Percentiles rank a stretch among this genome's conserved stretches.
phyloP scores from a whole-genome alignment of 1,140 invertebrate genomes.

The Drosophila ohnishii region DNA sequence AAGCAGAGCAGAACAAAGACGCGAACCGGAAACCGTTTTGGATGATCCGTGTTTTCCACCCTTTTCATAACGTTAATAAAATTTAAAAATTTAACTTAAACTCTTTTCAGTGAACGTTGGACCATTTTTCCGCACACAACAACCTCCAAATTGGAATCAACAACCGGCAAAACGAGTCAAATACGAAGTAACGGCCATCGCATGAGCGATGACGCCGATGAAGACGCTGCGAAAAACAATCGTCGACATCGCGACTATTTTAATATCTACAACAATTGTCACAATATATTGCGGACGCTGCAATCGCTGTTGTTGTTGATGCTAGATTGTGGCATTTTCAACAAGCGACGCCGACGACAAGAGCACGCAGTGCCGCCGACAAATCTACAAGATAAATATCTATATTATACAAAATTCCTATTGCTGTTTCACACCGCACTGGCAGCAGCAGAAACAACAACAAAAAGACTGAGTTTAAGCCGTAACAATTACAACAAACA shows the following conservation, averaged over 20 bases:
- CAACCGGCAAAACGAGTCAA: not conserved
- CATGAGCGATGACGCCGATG: conserved; percentile 8
- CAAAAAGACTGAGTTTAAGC: conserved; percentile 52
- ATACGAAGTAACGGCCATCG: conserved; percentile 12
- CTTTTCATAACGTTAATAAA: not conserved
- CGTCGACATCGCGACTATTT: conserved; percentile 29
- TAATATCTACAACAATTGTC: conserved; percentile 41
- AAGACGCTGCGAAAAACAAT: conserved; percentile 30
- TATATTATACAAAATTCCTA: conserved; percentile 48
- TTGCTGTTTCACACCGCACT: conserved; percentile 37
- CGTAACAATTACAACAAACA: conserved; percentile 40
- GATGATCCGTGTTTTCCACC: not conserved
- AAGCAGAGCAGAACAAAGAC: conserved; percentile 22
- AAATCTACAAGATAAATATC: conserved; percentile 16
- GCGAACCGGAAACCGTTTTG: not conserved
- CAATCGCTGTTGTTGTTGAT: conserved; percentile 46
- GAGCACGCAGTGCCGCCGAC: conserved; percentile 10
- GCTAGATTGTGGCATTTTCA: conserved; percentile 48
- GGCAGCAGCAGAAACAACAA: conserved; percentile 12
- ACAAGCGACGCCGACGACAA: conserved; percentile 34
- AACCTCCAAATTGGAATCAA: conserved; percentile 18
- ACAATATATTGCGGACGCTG: conserved; percentile 47
- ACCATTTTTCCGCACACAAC: not conserved
- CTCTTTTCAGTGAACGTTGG: not conserved
- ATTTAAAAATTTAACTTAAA: not conserved